Evolutionary conservation across 2,797 vertebrate species (phyloP).

Genomic region (Neosilurus mollespiculum): DNA sequence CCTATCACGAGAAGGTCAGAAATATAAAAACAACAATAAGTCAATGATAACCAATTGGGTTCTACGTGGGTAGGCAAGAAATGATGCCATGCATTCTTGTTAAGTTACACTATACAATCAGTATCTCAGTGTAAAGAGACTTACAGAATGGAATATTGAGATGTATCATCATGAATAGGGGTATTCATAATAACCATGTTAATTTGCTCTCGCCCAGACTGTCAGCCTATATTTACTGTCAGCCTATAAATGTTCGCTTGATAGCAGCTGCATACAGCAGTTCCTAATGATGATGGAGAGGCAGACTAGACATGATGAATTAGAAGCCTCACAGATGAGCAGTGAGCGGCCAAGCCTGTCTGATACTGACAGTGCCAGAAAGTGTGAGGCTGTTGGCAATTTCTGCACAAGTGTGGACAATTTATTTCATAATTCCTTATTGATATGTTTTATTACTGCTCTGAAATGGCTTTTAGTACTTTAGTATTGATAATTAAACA

Average conservation of each 20-base stretch:
- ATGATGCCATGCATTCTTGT: neutral
- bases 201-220: neutral
- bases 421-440: conserved; percentile 3
- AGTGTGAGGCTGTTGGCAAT: neutral
- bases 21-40: neutral
- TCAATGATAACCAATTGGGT: neutral
- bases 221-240: neutral
- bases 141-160: neutral
- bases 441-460: neutral
- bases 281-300: neutral
- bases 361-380: conserved; percentile 3
- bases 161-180: neutral
- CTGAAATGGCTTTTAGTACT: neutral
- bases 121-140: neutral
- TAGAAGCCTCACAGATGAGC: neutral
- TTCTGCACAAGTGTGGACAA: conserved; percentile 7
- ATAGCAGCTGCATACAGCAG: neutral
- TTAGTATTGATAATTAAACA: neutral
- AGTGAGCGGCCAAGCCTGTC: neutral
- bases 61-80: neutral
- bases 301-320: neutral
- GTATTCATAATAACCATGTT: neutral
- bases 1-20: conserved; percentile 84
- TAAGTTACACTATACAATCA: neutral
- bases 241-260: neutral